Evolutionary conservation across 2,888 invertebrate species (phyloP).

Genomic region (Lutraria lutraria): DNA sequence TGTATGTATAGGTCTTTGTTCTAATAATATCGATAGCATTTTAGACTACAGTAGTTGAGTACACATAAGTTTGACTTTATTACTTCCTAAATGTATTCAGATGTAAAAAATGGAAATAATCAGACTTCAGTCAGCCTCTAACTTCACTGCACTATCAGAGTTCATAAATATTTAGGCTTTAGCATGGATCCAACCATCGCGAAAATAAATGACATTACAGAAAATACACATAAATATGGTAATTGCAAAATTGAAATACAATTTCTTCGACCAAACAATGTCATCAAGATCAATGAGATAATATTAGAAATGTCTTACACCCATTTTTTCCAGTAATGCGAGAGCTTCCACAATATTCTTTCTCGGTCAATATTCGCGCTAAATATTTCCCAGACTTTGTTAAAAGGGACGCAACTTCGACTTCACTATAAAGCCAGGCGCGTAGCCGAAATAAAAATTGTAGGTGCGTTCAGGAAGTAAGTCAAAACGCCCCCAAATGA

Average conservation of each 20-base stretch:
- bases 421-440: not conserved
- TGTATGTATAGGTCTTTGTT: too few species aligned
- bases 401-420: not conserved
- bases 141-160: too few species aligned
- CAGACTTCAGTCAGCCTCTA: too few species aligned
- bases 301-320: not conserved
- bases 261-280: not conserved
- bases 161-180: too few species aligned
- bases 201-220: not conserved
- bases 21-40: too few species aligned
- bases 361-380: not conserved
- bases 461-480: too few species aligned
- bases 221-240: not conserved
- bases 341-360: not conserved
- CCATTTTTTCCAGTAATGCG: not conserved
- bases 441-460: not conserved
- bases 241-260: not conserved
- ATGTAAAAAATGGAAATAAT: too few species aligned
- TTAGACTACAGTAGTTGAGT: too few species aligned
- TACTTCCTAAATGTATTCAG: too few species aligned
- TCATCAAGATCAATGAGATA: not conserved
- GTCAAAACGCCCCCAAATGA: too few species aligned
- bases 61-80: too few species aligned
- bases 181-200: not conserved
- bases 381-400: constrained; percentile 16